These are phyloP conservation scores for Trinorchestia longiramus DNA, from an alignment of 1,140 invertebrate genomes.

Conservation along the genomic window DNA sequence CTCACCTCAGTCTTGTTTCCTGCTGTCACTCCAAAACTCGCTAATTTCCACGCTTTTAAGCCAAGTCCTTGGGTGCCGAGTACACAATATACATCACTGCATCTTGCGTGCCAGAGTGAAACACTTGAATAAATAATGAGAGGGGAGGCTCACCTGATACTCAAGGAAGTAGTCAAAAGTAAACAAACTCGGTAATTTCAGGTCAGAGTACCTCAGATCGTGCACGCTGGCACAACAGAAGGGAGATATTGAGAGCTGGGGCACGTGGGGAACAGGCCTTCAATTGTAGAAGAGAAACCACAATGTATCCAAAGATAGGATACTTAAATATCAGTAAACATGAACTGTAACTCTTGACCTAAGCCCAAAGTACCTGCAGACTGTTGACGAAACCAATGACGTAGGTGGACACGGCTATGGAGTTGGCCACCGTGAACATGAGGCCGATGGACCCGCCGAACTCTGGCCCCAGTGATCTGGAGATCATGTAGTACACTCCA, in stretches of 20 bases:
- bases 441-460: slow-evolving; percentile 97
- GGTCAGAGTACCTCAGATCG: neutral
- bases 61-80: neutral
- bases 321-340: neutral
- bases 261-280: no score
- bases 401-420: slow-evolving; percentile 97
- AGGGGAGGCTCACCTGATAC: neutral
- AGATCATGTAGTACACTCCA: slow-evolving; percentile 97
- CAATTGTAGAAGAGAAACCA: neutral
- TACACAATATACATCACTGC: neutral
- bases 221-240: neutral
- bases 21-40: no score
- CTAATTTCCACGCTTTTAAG: neutral
- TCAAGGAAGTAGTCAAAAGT: neutral
- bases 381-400: slow-evolving; percentile 99
- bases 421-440: slow-evolving; percentile 96
- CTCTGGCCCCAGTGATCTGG: slow-evolving; percentile 94
- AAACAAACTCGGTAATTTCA: neutral
- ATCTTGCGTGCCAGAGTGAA: neutral
- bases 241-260: neutral
- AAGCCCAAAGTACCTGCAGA: slow-evolving; percentile 71
- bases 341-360: neutral
- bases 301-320: neutral
- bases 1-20: no score
- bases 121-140: neutral